Percentiles rank a stretch among this genome's conserved stretches.
Conservation (phyloP, 2,888 invertebrate species). For the Drosophila paramelanica region DNA sequence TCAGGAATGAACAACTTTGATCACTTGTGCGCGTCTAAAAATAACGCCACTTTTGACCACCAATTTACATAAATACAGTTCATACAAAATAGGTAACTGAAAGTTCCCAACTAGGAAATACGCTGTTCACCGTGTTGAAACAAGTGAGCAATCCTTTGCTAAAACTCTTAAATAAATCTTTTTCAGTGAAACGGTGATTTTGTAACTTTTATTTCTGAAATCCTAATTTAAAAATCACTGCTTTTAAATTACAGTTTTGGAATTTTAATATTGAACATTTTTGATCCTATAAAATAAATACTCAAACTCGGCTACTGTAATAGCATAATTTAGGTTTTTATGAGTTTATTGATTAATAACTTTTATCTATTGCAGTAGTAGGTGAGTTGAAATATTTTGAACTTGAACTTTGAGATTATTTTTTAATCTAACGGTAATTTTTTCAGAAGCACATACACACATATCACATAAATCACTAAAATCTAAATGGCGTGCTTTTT, state of each 20-base stretch:
- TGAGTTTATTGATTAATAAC: neutral
- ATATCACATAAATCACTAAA: neutral
- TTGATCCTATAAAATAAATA: too few relatives aligned
- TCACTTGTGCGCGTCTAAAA: constrained; percentile 43
- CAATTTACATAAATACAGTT: constrained; percentile 39
- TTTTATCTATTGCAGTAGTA: neutral
- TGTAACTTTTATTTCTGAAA: too few relatives aligned
- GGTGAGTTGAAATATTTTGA: neutral
- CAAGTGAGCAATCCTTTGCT: neutral
- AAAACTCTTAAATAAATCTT: too few relatives aligned
- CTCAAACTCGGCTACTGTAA: too few relatives aligned
- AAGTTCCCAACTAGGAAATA: neutral
- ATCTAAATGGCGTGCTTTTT: neutral
- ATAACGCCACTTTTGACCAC: constrained; percentile 48
- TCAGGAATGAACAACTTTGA: constrained; percentile 18
- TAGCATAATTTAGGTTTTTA: neutral
- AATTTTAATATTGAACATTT: too few relatives aligned
- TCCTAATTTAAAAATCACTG: too few relatives aligned
- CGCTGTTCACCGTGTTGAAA: neutral
- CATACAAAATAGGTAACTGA: neutral
- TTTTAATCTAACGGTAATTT: neutral
- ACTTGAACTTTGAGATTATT: neutral
- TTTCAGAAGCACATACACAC: too few relatives aligned
- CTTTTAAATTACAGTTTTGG: too few relatives aligned
- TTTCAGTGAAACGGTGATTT: too few relatives aligned